Percentiles rank a stretch among this genome's conserved stretches.
Conservation (phyloP, 2,113 vertebrate species). For the Procapra przewalskii region DNA sequence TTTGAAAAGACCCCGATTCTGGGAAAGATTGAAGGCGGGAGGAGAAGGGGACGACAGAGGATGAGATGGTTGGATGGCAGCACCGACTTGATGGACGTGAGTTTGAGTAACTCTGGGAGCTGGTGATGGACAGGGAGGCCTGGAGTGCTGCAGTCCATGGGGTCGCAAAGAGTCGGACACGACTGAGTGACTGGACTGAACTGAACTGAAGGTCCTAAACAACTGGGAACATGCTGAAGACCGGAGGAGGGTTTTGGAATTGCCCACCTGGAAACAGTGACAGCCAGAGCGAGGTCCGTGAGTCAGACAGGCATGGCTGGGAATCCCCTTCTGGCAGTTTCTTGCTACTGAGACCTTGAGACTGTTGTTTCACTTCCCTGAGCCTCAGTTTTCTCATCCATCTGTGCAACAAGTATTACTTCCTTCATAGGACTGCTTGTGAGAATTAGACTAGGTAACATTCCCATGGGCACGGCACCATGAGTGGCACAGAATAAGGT, state of each 20-base stretch:
- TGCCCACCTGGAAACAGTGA: not conserved
- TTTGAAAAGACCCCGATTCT: not conserved
- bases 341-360: not conserved
- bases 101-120: not conserved
- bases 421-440: not conserved
- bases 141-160: not conserved
- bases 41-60: not conserved
- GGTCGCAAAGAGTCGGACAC: not conserved
- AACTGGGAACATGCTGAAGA: not conserved
- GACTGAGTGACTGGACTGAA: not conserved
- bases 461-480: accelerated
- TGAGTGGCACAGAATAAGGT: not conserved
- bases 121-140: not conserved
- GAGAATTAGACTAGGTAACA: not conserved
- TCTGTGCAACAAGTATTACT: accelerated
- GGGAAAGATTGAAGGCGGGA: not conserved
- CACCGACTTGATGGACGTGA: not conserved
- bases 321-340: not conserved
- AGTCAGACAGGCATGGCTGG: accelerated
- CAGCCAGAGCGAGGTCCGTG: accelerated
- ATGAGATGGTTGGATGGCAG: not conserved
- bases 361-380: not conserved
- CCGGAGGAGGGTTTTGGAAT: too few relatives aligned
- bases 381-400: not conserved
- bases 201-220: not conserved